phyloP scores from a whole-genome alignment of 2,888 invertebrate species.

The Drosophila niveifrons region DNA sequence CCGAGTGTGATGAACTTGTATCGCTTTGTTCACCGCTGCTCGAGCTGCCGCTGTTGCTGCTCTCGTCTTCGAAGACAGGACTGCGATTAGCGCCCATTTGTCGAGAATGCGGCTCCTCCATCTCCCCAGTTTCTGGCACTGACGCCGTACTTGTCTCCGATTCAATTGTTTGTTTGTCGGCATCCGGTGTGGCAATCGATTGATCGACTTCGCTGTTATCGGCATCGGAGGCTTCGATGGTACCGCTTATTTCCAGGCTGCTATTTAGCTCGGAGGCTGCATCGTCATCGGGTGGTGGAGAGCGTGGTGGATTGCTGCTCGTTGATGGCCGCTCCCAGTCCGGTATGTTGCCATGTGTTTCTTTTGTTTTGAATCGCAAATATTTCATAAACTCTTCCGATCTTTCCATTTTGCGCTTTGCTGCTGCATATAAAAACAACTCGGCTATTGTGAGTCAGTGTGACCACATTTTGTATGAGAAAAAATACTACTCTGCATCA shows the following conservation, averaged over 20 bases:
- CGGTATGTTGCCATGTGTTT: not conserved
- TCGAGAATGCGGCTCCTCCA: not conserved
- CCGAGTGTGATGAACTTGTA: constrained; percentile 30
- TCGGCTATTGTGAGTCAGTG: not conserved
- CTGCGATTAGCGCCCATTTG: constrained; percentile 22
- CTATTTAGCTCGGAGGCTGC: constrained; percentile 39
- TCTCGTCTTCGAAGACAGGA: constrained; percentile 36
- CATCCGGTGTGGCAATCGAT: constrained; percentile 22
- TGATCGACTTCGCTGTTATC: constrained; percentile 27
- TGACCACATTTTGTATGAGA: not conserved
- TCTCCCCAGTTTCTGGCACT: no score
- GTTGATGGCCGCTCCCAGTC: constrained; percentile 1
- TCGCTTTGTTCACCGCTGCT: constrained; percentile 31
- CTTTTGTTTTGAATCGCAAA: constrained; percentile 19
- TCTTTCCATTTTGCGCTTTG: constrained; percentile 19
- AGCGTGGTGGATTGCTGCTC: constrained; percentile 20
- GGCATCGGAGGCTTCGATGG: constrained; percentile 44
- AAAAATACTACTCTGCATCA: not conserved
- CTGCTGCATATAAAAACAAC: constrained; percentile 6
- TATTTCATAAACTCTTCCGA: constrained; percentile 13
- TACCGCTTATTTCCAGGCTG: constrained; percentile 52
- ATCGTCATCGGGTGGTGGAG: constrained; percentile 54
- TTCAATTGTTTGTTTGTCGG: constrained; percentile 19
- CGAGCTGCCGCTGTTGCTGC: constrained; percentile 32
- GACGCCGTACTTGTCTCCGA: not conserved